These are phyloP conservation scores for Coboldia fuscipes DNA, from an alignment of 1,140 invertebrate genomes.

Conservation along the genomic window DNA sequence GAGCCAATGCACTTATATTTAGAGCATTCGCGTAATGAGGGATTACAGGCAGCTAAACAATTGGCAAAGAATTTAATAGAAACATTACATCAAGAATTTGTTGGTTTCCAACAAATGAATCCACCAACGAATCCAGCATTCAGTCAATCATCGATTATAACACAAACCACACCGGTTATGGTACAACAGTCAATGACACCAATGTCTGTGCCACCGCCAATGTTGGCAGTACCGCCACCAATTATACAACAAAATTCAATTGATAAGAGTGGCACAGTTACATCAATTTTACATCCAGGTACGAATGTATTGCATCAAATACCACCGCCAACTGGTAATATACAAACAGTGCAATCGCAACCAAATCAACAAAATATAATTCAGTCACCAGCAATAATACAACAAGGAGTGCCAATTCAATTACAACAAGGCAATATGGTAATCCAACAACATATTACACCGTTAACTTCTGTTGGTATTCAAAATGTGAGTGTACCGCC, in stretches of 20 bases:
- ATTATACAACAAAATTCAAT: slow-evolving; percentile 1
- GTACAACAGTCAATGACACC: background rate
- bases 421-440: slow-evolving; percentile 4
- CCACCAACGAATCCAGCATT: slow-evolving; percentile 19
- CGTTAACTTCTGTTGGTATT: background rate
- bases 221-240: slow-evolving; percentile 2
- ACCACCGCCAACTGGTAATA: slow-evolving; percentile 1
- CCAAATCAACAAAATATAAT: slow-evolving; percentile 2
- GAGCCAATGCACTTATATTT: slow-evolving; percentile 62
- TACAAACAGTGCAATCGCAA: background rate
- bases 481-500: slow-evolving; percentile 3
- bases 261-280: background rate
- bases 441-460: slow-evolving; percentile 2
- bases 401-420: slow-evolving; percentile 1
- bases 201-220: slow-evolving; percentile 2
- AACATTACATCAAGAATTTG: slow-evolving; percentile 55
- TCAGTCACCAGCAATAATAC: slow-evolving; percentile 2
- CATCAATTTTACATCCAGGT: no score
- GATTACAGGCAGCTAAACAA: slow-evolving; percentile 48
- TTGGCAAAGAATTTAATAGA: slow-evolving; percentile 56
- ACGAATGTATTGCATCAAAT: slow-evolving; percentile 3
- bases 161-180: background rate
- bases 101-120: slow-evolving; percentile 34
- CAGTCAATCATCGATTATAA: background rate
- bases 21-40: slow-evolving; percentile 44